These are phyloP conservation scores for Saturnia japonica DNA, from an alignment of 2,888 invertebrate species.

Conservation along the genomic window DNA sequence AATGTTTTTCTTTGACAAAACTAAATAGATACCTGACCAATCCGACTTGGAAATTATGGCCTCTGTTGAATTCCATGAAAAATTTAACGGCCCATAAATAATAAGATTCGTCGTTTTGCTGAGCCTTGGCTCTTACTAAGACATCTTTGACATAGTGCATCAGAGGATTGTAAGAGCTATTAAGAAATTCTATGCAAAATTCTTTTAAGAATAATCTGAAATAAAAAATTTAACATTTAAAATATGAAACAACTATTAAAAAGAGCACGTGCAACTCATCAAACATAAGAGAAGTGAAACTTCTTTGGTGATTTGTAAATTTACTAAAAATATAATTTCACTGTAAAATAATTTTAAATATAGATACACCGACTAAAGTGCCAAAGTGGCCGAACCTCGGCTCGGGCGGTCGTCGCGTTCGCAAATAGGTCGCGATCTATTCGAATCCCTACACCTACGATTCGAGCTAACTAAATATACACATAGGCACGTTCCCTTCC, in stretches of 20 bases:
- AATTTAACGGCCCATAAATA: slow-evolving; percentile 97
- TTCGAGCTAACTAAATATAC: no score
- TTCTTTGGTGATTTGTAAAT: background rate
- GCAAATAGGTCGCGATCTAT: no score
- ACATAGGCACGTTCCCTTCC: no score
- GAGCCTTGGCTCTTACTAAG: slow-evolving; percentile 85
- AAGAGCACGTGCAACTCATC: background rate
- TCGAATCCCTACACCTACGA: no score
- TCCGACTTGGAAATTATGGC: slow-evolving; percentile 92
- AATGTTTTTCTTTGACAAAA: background rate
- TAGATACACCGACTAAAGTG: no score
- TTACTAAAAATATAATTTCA: background rate
- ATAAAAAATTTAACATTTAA: slow-evolving; percentile 45
- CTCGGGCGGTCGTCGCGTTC: no score
- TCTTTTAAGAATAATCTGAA: slow-evolving; percentile 94
- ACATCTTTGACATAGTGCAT: slow-evolving; percentile 94
- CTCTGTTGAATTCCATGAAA: slow-evolving; percentile 98
- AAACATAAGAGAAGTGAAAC: background rate
- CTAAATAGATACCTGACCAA: slow-evolving; percentile 86
- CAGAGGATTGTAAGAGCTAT: slow-evolving; percentile 95
- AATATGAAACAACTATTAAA: background rate
- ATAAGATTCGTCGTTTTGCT: slow-evolving; percentile 94
- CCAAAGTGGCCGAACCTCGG: no score
- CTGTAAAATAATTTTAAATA: no score
- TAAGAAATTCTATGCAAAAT: slow-evolving; percentile 96